A percentile compares a stretch with the other conserved stretches of the same genome.
phyloP scores from a whole-genome alignment of 2,113 vertebrate genomes.

The Sander lucioperca region DNA sequence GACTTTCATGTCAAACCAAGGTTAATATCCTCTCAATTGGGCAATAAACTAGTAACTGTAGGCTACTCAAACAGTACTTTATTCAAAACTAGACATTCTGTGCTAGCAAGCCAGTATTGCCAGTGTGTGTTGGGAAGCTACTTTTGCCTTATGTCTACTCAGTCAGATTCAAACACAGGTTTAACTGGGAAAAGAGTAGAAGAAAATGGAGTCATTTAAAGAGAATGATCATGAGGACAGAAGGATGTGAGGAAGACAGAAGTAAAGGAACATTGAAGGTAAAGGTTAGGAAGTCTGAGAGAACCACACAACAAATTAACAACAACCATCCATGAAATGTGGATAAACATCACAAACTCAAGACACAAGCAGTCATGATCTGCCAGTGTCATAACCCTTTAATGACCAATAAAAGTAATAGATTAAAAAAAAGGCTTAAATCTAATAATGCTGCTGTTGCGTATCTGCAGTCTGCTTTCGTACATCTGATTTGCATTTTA shows the following conservation, averaged over 20 bases:
- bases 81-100: neutral
- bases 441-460: constrained; percentile 1
- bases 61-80: neutral
- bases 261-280: neutral
- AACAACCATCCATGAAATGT: neutral
- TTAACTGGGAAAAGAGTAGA: neutral
- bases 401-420: neutral
- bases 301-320: neutral
- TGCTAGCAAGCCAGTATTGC: neutral
- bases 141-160: neutral
- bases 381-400: neutral
- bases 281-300: neutral
- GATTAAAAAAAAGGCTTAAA: too few relatives aligned
- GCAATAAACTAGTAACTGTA: neutral
- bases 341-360: neutral
- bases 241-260: neutral
- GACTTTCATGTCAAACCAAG: neutral
- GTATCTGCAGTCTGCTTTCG: neutral
- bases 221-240: neutral
- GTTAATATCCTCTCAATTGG: neutral
- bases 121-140: too few relatives aligned
- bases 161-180: neutral
- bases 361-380: neutral
- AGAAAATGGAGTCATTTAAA: neutral
- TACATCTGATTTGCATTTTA: neutral